A percentile compares a stretch with the other conserved stretches of the same genome.
Conservation (phyloP, 37 sponge, comb jelly and placozoan genomes). For the Corticium candelabrum region DNA sequence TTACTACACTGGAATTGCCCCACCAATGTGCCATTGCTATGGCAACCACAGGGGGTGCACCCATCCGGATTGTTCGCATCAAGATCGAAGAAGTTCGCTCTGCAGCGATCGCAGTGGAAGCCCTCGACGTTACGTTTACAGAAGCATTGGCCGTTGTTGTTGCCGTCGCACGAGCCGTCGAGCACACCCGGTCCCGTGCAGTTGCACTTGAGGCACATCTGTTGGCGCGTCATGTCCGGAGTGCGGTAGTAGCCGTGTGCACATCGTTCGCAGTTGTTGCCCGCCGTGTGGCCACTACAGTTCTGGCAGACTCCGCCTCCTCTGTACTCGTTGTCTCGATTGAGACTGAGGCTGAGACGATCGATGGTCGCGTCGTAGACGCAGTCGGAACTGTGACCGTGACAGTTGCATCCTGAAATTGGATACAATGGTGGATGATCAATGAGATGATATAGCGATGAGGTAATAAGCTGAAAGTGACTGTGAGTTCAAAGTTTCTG, state of each 20-base stretch:
- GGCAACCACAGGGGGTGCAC: neutral
- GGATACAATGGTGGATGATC: too few species aligned
- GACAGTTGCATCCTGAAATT: neutral
- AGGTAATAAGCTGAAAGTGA: too few species aligned
- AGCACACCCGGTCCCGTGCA: neutral
- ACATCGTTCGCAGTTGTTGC: constrained; percentile 3
- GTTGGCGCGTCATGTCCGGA: neutral
- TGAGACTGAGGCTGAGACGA: neutral
- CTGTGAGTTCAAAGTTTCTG: too few species aligned
- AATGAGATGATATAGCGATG: too few species aligned
- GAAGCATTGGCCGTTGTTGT: neutral
- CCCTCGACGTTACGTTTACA: constrained; percentile 8
- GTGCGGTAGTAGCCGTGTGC: neutral
- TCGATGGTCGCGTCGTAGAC: neutral
- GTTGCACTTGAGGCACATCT: neutral
- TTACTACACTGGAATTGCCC: neutral
- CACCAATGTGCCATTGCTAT: neutral
- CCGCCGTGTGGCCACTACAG: constrained; percentile 10
- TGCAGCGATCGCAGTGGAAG: constrained; percentile 1
- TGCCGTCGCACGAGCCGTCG: neutral
- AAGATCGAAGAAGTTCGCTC: constrained; percentile 1
- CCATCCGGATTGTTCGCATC: neutral
- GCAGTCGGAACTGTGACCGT: neutral
- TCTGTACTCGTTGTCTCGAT: neutral
- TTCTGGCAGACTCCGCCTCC: constrained; percentile 2